A percentile compares a stretch with the other conserved stretches of the same genome.
These are phyloP conservation scores for Meles meles DNA, from an alignment of 2,113 vertebrate genomes.

Conservation along the genomic window DNA sequence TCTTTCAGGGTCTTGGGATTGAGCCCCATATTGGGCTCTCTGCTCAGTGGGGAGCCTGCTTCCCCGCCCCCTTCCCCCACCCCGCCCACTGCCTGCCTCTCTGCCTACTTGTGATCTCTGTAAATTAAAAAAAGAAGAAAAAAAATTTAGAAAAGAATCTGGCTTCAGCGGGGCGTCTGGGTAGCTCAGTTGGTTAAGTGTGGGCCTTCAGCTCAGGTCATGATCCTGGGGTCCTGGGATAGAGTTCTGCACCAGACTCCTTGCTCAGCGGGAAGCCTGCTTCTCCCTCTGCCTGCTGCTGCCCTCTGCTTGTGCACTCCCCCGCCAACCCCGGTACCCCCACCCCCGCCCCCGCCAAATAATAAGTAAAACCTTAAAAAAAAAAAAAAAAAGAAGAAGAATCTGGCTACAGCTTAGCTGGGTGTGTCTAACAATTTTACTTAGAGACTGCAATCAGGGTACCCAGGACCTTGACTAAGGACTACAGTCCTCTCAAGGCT, in stretches of 20 bases:
- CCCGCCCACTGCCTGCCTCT: too few relatives aligned
- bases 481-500: neutral
- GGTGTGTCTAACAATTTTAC: too few relatives aligned
- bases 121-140: too few relatives aligned
- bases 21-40: too few relatives aligned
- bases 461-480: neutral
- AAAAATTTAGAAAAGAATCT: too few relatives aligned
- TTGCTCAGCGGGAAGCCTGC: neutral
- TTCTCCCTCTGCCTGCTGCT: neutral
- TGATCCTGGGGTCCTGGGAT: neutral
- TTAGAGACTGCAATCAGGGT: neutral
- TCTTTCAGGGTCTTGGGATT: neutral
- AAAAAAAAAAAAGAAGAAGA: neutral
- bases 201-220: neutral
- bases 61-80: fast-evolving
- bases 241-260: neutral
- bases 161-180: neutral
- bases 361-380: neutral
- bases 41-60: too few relatives aligned
- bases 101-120: too few relatives aligned
- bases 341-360: fast-evolving
- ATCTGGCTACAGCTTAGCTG: neutral
- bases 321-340: too few relatives aligned
- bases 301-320: neutral
- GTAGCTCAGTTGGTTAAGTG: neutral